Base-by-base conservation (phyloP, 2,888 invertebrate species). In the Drosophila dives region DNA sequence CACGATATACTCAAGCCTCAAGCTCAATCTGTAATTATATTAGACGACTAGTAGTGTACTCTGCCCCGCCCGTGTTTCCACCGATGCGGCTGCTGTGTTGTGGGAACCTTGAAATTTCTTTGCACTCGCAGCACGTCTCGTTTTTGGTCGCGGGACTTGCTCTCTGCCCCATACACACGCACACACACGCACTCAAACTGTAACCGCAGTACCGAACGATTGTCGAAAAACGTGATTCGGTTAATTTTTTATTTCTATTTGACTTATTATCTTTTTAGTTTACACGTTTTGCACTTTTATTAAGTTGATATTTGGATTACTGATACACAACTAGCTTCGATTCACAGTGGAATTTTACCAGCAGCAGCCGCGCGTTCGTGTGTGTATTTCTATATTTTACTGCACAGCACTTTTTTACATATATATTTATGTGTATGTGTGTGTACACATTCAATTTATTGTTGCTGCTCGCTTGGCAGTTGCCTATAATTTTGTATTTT, bases 301-400 rank as follows among this genome's bases (percentile, higher is more conserved):
- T 55, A 66, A 75, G 36, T 73, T 61, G 29, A 42, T 85, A 77
- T 88, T 88, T 85, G 73, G 73, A 81, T 85, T 75, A 80, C 80
- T 82, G 82, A 89, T 82, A 82, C 72, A 90, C 90, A 83, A 88
- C 86, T 86, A 88, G 74, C 89, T 77, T 78, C 64, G 75, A 62
- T 80, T 75, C 75, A 76, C 88, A 88, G 74, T 90, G 90, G 90
- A 86, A 86, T 90, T 86, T 86, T 88, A 90, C 90, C 89, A 86
- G 86, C 81, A 75, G 56, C 66, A 69, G 62, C 64, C 70, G 71
- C 64, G 50, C 64, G 56, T 66, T 73, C 50, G 66, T 71, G 4
- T 53, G 20, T 33, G 23, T 54, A 50, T 72, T 55, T 61, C 61
- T 75, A 59, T 60, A 62, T 67, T 77, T 67, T 66, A 81, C 71